Evolutionary conservation across 2,113 vertebrate genomes (phyloP).

Genomic region (Platysternon megacephalum): DNA sequence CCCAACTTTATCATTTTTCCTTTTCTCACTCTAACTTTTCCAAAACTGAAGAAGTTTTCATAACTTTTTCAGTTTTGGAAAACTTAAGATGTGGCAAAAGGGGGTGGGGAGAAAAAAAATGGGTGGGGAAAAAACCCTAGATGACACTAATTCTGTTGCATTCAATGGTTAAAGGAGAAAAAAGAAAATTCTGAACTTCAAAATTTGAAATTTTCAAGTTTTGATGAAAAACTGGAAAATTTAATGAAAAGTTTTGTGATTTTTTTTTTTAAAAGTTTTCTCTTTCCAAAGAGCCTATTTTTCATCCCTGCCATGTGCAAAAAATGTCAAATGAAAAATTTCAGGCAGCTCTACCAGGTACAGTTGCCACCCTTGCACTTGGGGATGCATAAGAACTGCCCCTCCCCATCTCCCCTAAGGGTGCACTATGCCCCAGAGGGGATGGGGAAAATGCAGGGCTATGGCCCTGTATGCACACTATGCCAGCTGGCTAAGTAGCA

Average conservation of each 20-base stretch:
- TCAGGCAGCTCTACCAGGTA: not conserved
- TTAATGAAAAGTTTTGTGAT: not conserved
- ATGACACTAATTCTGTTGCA: not conserved
- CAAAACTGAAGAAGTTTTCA: not conserved
- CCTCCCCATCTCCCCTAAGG: not conserved
- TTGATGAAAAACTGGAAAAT: not conserved
- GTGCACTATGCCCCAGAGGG: not conserved
- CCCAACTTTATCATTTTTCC: not conserved
- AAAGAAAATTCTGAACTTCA: slow-evolving; percentile 9
- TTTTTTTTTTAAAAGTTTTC: not conserved
- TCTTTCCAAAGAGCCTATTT: not conserved
- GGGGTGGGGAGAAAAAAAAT: not conserved
- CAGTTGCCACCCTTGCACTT: not conserved
- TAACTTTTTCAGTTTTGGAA: not conserved
- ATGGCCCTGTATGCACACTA: not conserved
- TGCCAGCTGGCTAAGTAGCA: fast-evolving
- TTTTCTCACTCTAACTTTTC: not conserved
- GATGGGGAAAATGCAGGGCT: not conserved
- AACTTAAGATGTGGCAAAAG: not conserved
- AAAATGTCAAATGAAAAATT: not conserved
- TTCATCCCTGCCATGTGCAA: not conserved
- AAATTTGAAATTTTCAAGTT: slow-evolving; percentile 12
- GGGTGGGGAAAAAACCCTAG: not conserved
- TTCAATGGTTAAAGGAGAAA: not conserved
- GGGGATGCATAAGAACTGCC: not conserved